These are phyloP conservation scores for Gavialis gangeticus DNA, from an alignment of 2,113 vertebrate species.

Conservation along the genomic window DNA sequence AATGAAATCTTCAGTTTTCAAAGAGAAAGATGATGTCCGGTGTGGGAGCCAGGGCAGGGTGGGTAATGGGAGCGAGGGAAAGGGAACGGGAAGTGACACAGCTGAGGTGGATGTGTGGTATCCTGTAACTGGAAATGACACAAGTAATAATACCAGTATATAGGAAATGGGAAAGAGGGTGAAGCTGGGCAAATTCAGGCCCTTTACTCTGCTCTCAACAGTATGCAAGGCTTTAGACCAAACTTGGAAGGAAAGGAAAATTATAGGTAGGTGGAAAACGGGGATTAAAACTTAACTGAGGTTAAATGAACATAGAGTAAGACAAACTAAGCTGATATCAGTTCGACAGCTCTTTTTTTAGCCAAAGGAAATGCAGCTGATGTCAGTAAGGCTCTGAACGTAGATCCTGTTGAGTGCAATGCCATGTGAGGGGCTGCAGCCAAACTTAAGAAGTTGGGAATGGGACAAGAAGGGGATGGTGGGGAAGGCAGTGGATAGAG, in stretches of 20 bases:
- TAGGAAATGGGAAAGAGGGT: not conserved
- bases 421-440: no score
- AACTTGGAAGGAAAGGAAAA: not conserved
- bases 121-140: no score
- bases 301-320: no score
- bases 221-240: not conserved
- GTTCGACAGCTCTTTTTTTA: no score
- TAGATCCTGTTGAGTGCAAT: no score
- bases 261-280: not conserved
- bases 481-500: no score
- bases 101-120: not conserved
- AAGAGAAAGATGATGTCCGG: not conserved
- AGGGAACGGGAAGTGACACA: not conserved
- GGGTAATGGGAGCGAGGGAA: not conserved
- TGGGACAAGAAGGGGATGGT: no score
- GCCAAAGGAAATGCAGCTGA: no score
- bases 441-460: no score
- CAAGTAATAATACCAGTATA: not conserved
- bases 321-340: no score
- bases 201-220: not conserved
- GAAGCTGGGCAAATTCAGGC: not conserved
- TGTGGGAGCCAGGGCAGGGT: rapidly evolving
- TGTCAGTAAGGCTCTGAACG: no score
- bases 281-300: no score
- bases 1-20: not conserved